A percentile compares a stretch with the other conserved stretches of the same genome.
phyloP scores from a whole-genome alignment of 2,888 invertebrate genomes.

The Ormyrus pomaceus region DNA sequence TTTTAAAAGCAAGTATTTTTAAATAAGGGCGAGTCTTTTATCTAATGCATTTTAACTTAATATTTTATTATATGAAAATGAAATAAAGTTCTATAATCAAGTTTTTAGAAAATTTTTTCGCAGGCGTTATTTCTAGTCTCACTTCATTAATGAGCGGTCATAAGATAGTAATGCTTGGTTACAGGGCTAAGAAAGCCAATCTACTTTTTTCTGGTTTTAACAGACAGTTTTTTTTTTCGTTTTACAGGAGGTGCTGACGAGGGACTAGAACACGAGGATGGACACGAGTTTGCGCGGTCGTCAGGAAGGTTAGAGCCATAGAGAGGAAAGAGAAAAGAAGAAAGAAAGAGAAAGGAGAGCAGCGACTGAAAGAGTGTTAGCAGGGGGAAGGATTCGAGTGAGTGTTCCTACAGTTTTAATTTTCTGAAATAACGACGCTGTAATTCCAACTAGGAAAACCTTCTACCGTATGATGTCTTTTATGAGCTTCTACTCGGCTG shows the following conservation, averaged over 20 bases:
- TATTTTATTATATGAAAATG: too few relatives aligned
- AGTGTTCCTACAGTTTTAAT: slow-evolving; percentile 65
- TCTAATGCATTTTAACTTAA: too few relatives aligned
- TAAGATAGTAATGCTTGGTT: too few relatives aligned
- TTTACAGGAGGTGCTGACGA: slow-evolving; percentile 59
- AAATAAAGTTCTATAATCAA: too few relatives aligned
- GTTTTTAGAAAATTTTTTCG: too few relatives aligned
- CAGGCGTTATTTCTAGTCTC: too few relatives aligned
- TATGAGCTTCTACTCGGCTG: slow-evolving; percentile 28
- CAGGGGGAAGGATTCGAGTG: slow-evolving; percentile 46
- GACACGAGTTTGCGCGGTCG: slow-evolving; percentile 42
- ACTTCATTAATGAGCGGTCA: too few relatives aligned
- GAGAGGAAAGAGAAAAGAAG: not conserved
- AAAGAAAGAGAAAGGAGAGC: slow-evolving; percentile 1
- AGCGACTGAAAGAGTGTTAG: not conserved
- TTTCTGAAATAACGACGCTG: slow-evolving; percentile 65
- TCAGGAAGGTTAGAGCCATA: slow-evolving; percentile 2
- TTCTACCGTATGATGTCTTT: slow-evolving; percentile 43
- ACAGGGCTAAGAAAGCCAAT: too few relatives aligned
- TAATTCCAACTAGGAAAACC: slow-evolving; percentile 60
- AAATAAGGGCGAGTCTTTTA: too few relatives aligned
- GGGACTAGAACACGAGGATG: slow-evolving; percentile 11
- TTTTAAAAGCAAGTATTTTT: too few relatives aligned
- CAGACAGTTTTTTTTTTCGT: slow-evolving; percentile 45
- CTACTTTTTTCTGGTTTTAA: not conserved